Conservation (phyloP, 1,140 invertebrate species). For the Mactra quadrangularis region DNA sequence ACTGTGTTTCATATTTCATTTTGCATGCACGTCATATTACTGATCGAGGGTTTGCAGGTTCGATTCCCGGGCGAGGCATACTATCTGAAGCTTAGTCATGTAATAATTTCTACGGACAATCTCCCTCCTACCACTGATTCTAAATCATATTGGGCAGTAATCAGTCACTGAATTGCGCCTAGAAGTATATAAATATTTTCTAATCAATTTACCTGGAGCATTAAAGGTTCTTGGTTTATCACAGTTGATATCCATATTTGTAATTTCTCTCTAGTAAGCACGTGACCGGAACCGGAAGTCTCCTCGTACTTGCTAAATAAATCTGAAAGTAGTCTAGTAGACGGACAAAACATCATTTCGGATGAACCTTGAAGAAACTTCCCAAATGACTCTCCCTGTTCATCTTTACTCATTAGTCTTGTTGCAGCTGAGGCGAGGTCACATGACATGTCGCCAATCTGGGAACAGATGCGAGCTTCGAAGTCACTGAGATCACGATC, state of each 20-base stretch:
- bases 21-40: too few relatives aligned
- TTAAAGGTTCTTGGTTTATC: constrained; percentile 18
- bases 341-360: constrained; percentile 24
- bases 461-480: constrained; percentile 8
- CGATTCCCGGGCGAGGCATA: too few relatives aligned
- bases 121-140: too few relatives aligned
- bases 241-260: constrained; percentile 1
- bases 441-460: background rate
- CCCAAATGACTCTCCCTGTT: background rate
- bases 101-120: too few relatives aligned
- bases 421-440: background rate
- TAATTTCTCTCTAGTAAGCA: background rate
- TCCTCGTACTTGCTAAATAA: constrained; percentile 21
- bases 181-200: too few relatives aligned
- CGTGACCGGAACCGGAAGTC: background rate
- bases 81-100: too few relatives aligned
- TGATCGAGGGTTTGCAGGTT: too few relatives aligned
- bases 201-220: constrained; percentile 5
- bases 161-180: too few relatives aligned
- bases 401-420: background rate
- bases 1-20: too few relatives aligned
- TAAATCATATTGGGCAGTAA: too few relatives aligned
- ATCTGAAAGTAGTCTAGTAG: constrained; percentile 8
- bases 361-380: constrained; percentile 16
- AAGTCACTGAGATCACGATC: constrained; percentile 26